Base-by-base conservation (phyloP, 2,888 invertebrate species). In the Clunio marinus region DNA sequence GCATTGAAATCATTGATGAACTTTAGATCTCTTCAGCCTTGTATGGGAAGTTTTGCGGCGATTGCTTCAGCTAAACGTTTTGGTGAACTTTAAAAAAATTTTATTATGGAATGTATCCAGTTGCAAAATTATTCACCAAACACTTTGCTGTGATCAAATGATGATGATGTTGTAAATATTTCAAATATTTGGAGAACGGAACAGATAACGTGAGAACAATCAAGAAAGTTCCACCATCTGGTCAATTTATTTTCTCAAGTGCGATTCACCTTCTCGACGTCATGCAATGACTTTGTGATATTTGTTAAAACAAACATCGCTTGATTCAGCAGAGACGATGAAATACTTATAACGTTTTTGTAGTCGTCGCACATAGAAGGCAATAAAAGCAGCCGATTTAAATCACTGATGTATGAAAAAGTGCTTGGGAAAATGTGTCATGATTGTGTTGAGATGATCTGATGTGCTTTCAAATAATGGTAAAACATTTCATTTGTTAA, bases 191-290 rank as follows among this genome's bases (percentile, higher is more conserved):
- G n/a, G n/a, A n/a, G n/a, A n/a, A n/a, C n/a, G n/a, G n/a, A n/a
- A n/a, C 41, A 41, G 15, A 17, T 51, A n/a, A 17, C 8, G 17
- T 17, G 51, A 17, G 20, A 51, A 51, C 22, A 51, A 51, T 51
- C 51, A 51, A 51, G 22, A 17, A 51, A 51, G 10, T 8, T 51
- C 17, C 51, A 51, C 51, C 51, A 51, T 51, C 51, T 51, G 51
- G 51, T 17, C 51, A 10, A 8, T 20, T 22, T 8, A 51, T 8
- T 51, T 41, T 13, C 22, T 22, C 51, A 8, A 51, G 20, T 20
- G 17, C 51, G 17, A 51, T 20, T 22, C 17, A 17, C 17, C 51
- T 17, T 20, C 51, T 2, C 22, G 3, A 41, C 41, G 3, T 41
- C 51, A 51, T 51, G 51, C 22, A 20, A 51, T 51, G 51, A 51